Base-by-base conservation (phyloP, 2,888 invertebrate species). In the Galeopsomyia nigrocyanea region DNA sequence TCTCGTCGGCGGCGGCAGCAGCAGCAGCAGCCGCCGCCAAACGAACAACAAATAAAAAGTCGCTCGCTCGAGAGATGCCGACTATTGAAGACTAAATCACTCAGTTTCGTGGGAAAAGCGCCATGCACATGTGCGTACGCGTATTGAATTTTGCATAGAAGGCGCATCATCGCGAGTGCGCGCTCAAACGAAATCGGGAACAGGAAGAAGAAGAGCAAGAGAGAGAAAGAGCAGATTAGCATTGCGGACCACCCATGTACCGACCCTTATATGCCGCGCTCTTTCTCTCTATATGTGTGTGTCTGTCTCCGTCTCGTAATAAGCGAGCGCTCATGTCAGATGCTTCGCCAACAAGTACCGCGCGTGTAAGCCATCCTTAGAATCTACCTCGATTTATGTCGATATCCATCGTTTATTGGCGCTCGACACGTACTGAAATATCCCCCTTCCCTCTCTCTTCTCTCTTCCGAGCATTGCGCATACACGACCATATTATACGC, bases 361-460 rank as follows among this genome's bases (percentile, higher is more conserved):
- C 78, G 78, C 85, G 80, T 86, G 85, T 85, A 80, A 81, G 81
- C 85, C 84, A 85, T 85, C 84, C 81, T 81, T 82, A 82, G 80
- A 83, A 84, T 82, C 58, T 17, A 13, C 21, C 56, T 83, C 84
- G 85, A 86, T 86, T 86, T 85, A 86, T 86, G 83, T 82, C 83
- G 83, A 84, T 85, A 84, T 83, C 82, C 83, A 82, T 83, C 84
- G 82, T 82, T 83, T 85, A 85, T 84, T 83, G 84, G 81, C 85
- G 79, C 39, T 80, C 82, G 80, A 82, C 84, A 79, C 80, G 82
- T 81, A 81, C 80, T 80, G 80, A 76, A 39, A 39, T 39, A 39
- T 13, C 10, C 13, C 39, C 65, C 63, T 68, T 58, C 53, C 53
- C 26, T 50, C 26, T 68, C 16, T 26, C 55, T n/a, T 51, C 50